Evolutionary conservation across 2,888 invertebrate species (phyloP), one percentile per base, ranked within the genome.

Genomic region (Hydroisotoma schaefferi): DNA sequence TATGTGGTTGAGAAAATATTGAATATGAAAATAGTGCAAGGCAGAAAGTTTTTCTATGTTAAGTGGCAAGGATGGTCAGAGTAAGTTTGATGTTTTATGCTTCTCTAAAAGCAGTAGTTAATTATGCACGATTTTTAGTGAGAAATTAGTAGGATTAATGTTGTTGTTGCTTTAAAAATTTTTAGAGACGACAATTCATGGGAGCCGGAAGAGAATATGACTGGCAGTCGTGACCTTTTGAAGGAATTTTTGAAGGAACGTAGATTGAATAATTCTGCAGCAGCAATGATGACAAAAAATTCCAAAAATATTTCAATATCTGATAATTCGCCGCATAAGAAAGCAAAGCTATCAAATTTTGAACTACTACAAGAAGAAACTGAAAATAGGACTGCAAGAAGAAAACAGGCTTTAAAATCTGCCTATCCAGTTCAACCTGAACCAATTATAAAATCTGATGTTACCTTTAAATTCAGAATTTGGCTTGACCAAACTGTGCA

Each of bases 161-260:
- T 33, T 33, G 6, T 22, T 6, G 20, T 5, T 43, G 40, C 5
- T 27, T 37, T 27, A 48, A 48, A 3, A n/a, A 20, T 25, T 28
- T 43, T 12, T 26, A 65, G 65, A 25, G 22, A 26, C 2, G 51
- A 49, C 4, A 65, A 62, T 25, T 54, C 62, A 8, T 65, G 65
- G 65, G 65, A 65, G 18, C 65, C 65, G 6, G 57, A 57, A 3
- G 59, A 56, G 38, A 61, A 65, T 20, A 40, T 65, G 51, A 20
- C 26, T 2, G 54, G 54, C 1, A 56, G 59, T 57, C 56, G 29
- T 20, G 54, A 53, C 2, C 2, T 59, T 6, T 22, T 65, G 2
- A 47, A 56, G 6, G 61, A 61, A 20, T 65, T 44, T 52, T 20
- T 56, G 22, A n/a, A 48, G 18, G 20, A 48, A 37, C 33, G 8